Conservation (phyloP, 2,797 vertebrate species). For the Nannoperca obscura region DNA sequence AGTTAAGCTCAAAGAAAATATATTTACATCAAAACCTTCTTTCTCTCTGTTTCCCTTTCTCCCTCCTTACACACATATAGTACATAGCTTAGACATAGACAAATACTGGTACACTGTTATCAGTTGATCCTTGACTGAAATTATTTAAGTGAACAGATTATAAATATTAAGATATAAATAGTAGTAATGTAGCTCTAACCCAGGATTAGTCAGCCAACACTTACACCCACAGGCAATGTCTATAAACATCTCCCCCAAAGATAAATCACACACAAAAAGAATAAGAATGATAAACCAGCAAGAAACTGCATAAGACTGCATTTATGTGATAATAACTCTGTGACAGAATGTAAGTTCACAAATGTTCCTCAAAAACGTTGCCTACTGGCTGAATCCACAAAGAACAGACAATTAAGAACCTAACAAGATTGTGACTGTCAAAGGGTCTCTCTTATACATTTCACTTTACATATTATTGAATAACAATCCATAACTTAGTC, state of each 20-base stretch:
- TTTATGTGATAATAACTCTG: neutral
- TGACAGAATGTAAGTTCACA: neutral
- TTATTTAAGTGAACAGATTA: slow-evolving; percentile 1
- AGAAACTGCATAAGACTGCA: neutral
- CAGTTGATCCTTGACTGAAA: neutral
- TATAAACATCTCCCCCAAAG: neutral
- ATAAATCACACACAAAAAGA: neutral
- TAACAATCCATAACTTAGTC: neutral
- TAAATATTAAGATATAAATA: slow-evolving; percentile 19
- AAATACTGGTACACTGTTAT: neutral
- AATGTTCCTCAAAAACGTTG: neutral
- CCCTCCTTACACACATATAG: neutral
- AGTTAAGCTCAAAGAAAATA: neutral
- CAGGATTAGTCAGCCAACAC: slow-evolving; percentile 8
- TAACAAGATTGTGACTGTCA: neutral
- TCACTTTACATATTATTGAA: neutral
- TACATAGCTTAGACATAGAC: neutral
- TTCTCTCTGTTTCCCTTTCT: slow-evolving; percentile 8
- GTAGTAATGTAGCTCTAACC: neutral
- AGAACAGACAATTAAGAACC: neutral
- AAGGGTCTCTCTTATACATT: neutral
- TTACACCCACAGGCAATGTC: neutral
- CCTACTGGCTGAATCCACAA: neutral
- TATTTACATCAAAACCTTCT: neutral
- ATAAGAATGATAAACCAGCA: neutral